Evolutionary conservation across 2,113 vertebrate genomes (phyloP).

Genomic region (Anoplopoma fimbria): DNA sequence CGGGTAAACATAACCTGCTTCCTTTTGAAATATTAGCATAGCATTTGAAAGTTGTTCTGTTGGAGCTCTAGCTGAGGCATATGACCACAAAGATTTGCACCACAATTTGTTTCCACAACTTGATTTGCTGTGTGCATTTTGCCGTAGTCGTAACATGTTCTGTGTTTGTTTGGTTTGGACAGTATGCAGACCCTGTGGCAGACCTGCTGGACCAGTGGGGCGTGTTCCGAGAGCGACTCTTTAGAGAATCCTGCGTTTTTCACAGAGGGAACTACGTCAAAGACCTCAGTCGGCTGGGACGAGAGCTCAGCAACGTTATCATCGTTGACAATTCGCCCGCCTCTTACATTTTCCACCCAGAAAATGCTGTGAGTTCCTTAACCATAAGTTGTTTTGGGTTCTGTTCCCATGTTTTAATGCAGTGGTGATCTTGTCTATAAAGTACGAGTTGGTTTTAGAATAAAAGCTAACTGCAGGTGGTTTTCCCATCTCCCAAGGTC

Average conservation of each 20-base stretch:
- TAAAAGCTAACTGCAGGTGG: neutral
- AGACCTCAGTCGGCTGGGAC: constrained; percentile 95
- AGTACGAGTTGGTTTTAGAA: neutral
- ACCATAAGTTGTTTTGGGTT: neutral
- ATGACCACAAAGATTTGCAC: neutral
- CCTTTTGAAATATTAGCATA: constrained; percentile 12
- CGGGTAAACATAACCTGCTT: constrained; percentile 19
- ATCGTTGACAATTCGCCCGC: constrained; percentile 99
- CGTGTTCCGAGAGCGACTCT: constrained; percentile 95
- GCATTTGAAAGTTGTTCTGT: constrained; percentile 16
- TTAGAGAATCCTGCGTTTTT: constrained; percentile 98
- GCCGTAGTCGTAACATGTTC: neutral
- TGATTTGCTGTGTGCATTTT: neutral
- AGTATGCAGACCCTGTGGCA: constrained; percentile 99
- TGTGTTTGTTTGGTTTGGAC: constrained; percentile 24
- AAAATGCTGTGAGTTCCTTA: constrained; percentile 94
- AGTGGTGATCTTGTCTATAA: neutral
- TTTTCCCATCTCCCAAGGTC: constrained; percentile 82
- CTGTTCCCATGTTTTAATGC: neutral
- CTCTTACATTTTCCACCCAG: constrained; percentile 99
- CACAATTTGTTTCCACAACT: too few species aligned
- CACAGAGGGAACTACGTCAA: constrained; percentile 99
- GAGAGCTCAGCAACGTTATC: constrained; percentile 96
- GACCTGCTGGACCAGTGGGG: constrained; percentile 98
- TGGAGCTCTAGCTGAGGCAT: neutral